These are phyloP conservation scores for Drosophila kuntzei DNA, from an alignment of 2,888 invertebrate species.

Conservation along the genomic window DNA sequence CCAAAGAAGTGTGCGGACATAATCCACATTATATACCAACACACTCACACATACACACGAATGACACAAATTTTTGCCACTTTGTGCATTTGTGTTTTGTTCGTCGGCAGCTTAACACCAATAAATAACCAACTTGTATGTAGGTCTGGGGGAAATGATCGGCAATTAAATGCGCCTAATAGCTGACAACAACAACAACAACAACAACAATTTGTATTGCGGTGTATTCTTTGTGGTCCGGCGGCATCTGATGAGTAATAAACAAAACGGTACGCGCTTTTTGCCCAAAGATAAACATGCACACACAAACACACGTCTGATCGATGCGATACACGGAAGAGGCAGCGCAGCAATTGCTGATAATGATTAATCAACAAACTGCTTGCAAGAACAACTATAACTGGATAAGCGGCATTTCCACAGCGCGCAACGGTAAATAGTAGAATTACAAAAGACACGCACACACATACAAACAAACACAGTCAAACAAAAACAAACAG, in stretches of 20 bases:
- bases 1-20: conserved; percentile 43
- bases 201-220: conserved; percentile 51
- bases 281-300: conserved; percentile 49
- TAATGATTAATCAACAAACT: conserved; percentile 62
- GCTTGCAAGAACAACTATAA: conserved; percentile 33
- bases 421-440: conserved; percentile 60
- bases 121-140: conserved; percentile 50
- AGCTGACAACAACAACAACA: conserved; percentile 44
- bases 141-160: conserved; percentile 58
- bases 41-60: conserved; percentile 22
- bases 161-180: conserved; percentile 62
- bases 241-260: conserved; percentile 53
- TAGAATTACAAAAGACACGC: conserved; percentile 36
- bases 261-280: conserved; percentile 55
- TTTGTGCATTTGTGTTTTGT: conserved; percentile 45
- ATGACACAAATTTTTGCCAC: conserved; percentile 67
- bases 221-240: conserved; percentile 51
- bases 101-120: conserved; percentile 65
- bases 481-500: conserved; percentile 30
- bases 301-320: conserved; percentile 42
- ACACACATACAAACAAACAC: conserved; percentile 4
- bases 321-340: conserved; percentile 64
- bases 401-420: conserved; percentile 59
- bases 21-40: conserved; percentile 51
- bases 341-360: conserved; percentile 37